Evolutionary conservation across 2,797 vertebrate genomes (phyloP).

Genomic region (Ataeniobius toweri): DNA sequence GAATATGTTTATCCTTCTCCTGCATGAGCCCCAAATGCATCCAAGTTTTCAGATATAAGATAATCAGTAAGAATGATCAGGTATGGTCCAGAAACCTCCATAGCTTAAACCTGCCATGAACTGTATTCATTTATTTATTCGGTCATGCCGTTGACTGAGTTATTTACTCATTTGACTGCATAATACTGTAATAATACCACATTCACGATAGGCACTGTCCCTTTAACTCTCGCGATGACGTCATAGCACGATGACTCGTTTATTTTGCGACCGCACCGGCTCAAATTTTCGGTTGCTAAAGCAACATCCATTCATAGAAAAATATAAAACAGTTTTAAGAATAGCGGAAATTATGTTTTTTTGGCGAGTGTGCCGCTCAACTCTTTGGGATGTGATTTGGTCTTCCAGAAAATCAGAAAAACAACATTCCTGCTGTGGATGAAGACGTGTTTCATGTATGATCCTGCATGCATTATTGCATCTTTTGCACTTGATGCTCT

Average conservation of each 20-base stretch:
- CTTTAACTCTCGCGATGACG: slow-evolving; percentile 63
- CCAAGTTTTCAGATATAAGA: neutral
- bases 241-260: slow-evolving; percentile 54
- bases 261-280: slow-evolving; percentile 74
- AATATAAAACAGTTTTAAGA: neutral
- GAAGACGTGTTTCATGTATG: slow-evolving; percentile 51
- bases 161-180: neutral
- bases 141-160: too few species aligned
- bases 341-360: neutral
- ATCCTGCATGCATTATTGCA: slow-evolving; percentile 21
- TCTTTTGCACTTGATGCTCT: neutral
- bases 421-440: slow-evolving; percentile 25
- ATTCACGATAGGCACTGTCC: slow-evolving; percentile 25
- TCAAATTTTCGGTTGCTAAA: slow-evolving; percentile 17
- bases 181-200: neutral
- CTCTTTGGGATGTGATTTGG: slow-evolving; percentile 15
- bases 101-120: neutral
- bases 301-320: neutral
- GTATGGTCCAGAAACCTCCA: neutral
- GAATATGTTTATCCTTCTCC: neutral
- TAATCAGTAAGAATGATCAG: neutral
- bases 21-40: neutral
- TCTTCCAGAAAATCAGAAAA: slow-evolving; percentile 4
- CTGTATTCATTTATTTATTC: neutral
- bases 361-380: neutral